A percentile compares a stretch with the other conserved stretches of the same genome.
Conservation (phyloP, 1,140 invertebrate genomes). For the Drosophila serrata region DNA sequence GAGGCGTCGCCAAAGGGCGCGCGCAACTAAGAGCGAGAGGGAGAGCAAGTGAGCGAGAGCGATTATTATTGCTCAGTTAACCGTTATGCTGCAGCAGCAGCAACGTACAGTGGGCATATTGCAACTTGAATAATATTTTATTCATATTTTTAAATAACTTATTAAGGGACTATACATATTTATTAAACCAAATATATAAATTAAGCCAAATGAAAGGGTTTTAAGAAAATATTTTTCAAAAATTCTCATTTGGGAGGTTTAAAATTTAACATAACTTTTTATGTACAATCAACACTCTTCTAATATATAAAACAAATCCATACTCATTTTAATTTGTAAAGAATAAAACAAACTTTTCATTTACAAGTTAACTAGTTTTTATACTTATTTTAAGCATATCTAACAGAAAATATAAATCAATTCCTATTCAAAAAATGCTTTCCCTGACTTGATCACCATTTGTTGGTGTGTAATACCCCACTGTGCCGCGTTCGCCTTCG, state of each 20-base stretch:
- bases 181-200: too few relatives aligned
- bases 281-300: too few relatives aligned
- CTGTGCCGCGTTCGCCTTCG: slow-evolving; percentile 8
- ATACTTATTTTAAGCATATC: background rate
- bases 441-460: background rate
- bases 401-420: background rate
- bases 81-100: slow-evolving; percentile 45
- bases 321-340: too few relatives aligned
- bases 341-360: too few relatives aligned
- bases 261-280: too few relatives aligned
- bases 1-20: slow-evolving; percentile 36
- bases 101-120: background rate
- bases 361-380: background rate
- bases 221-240: too few relatives aligned
- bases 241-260: too few relatives aligned
- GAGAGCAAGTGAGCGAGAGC: slow-evolving; percentile 1
- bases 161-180: too few relatives aligned
- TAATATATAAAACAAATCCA: too few relatives aligned
- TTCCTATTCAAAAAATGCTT: too few relatives aligned
- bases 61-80: slow-evolving; percentile 10
- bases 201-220: too few relatives aligned
- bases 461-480: background rate
- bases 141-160: too few relatives aligned
- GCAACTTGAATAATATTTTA: background rate
- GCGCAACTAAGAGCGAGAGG: slow-evolving; percentile 17